A percentile compares a stretch with the other conserved stretches of the same genome.
Conservation (phyloP, 2,113 vertebrate species). For the Elgaria multicarinata region DNA sequence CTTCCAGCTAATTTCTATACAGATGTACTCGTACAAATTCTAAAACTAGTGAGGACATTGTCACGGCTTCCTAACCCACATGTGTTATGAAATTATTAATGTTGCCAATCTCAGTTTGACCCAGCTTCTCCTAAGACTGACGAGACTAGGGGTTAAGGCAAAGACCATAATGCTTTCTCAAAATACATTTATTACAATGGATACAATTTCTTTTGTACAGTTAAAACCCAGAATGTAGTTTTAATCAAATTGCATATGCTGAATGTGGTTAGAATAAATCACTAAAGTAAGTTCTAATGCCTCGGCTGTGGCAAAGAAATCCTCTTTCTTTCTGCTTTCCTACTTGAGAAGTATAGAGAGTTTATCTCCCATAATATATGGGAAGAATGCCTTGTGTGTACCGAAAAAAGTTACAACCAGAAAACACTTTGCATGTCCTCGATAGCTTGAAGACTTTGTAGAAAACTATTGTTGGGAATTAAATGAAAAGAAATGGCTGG, state of each 20-base stretch:
- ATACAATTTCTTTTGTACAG: slow-evolving; percentile 27
- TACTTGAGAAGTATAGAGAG: slow-evolving; percentile 31
- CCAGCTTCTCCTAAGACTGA: background rate
- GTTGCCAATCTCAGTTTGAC: slow-evolving; percentile 12
- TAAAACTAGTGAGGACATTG: background rate
- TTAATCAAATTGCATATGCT: slow-evolving; percentile 56
- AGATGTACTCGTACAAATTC: slow-evolving; percentile 44
- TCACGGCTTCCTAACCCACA: slow-evolving; percentile 20
- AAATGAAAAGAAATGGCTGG: slow-evolving; percentile 32
- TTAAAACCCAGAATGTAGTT: slow-evolving; percentile 35
- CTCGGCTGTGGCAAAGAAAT: slow-evolving; percentile 61
- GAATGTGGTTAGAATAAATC: slow-evolving; percentile 47
- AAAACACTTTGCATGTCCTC: slow-evolving; percentile 37
- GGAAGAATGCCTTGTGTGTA: slow-evolving; percentile 53
- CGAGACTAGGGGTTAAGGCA: slow-evolving; percentile 28
- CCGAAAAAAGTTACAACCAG: slow-evolving; percentile 36
- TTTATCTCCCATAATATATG: slow-evolving; percentile 56
- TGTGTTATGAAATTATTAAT: background rate
- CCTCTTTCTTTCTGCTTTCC: slow-evolving; percentile 61
- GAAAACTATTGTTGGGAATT: slow-evolving; percentile 43
- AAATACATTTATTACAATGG: slow-evolving; percentile 47
- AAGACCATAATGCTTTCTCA: slow-evolving; percentile 40
- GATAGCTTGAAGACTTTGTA: slow-evolving; percentile 46
- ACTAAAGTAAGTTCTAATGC: slow-evolving; percentile 44
- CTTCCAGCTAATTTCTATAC: slow-evolving; percentile 17